These are phyloP conservation scores for Cynoglossus semilaevis DNA, from an alignment of 2,113 vertebrate species.

Conservation along the genomic window DNA sequence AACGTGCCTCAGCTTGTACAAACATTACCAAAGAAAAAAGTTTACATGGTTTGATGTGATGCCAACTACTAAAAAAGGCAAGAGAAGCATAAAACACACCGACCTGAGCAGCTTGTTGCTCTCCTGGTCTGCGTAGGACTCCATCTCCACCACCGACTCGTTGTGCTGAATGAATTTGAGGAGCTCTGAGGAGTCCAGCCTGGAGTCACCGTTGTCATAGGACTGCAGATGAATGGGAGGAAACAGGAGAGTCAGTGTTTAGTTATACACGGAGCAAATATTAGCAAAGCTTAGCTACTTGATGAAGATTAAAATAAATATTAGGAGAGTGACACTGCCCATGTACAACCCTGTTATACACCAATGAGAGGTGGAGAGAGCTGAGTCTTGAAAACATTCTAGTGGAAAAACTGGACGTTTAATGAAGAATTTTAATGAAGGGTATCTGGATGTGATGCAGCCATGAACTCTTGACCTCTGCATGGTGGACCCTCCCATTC, in stretches of 20 bases:
- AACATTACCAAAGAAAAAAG: slow-evolving; percentile 5
- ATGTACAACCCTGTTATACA: too few species aligned
- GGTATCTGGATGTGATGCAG: too few species aligned
- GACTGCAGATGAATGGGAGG: slow-evolving; percentile 69
- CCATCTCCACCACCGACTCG: slow-evolving; percentile 87
- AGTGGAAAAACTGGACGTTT: too few species aligned
- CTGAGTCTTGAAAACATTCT: too few species aligned
- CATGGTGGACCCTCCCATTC: too few species aligned
- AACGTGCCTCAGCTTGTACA: slow-evolving; percentile 9
- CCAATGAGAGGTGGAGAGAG: too few species aligned
- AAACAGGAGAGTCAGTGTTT: neutral
- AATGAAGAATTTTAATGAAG: too few species aligned
- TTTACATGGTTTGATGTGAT: neutral
- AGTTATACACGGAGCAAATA: too few species aligned
- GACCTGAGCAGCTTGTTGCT: slow-evolving; percentile 95
- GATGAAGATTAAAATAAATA: too few species aligned
- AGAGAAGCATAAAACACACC: slow-evolving; percentile 16
- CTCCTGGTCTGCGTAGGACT: slow-evolving; percentile 89
- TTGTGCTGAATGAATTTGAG: slow-evolving; percentile 97
- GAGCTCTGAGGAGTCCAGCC: slow-evolving; percentile 91
- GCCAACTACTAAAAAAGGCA: neutral
- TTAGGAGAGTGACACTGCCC: too few species aligned
- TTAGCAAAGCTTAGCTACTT: too few species aligned
- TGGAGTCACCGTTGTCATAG: slow-evolving; percentile 90
- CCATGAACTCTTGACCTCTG: too few species aligned